phyloP scores from a whole-genome alignment of 2,113 vertebrate genomes.

The Chitala chitala region DNA sequence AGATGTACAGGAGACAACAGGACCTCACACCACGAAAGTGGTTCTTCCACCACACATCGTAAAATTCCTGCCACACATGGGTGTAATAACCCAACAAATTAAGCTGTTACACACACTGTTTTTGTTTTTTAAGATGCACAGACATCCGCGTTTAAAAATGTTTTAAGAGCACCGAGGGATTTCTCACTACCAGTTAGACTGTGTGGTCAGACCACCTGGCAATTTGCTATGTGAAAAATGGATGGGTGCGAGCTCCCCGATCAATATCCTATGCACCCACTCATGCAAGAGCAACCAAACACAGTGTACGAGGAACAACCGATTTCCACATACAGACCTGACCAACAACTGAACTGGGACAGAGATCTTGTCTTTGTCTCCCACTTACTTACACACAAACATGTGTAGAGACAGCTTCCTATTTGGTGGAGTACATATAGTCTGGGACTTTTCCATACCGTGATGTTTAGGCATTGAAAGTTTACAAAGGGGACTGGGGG shows the following conservation, averaged over 20 bases:
- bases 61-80: slow-evolving; percentile 62
- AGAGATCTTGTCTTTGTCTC: background rate
- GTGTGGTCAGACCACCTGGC: slow-evolving; percentile 60
- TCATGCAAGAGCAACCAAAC: background rate
- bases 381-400: background rate
- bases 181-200: slow-evolving; percentile 49
- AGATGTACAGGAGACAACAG: slow-evolving; percentile 47
- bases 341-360: too few species aligned
- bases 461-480: too few species aligned
- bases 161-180: slow-evolving; percentile 64
- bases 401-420: background rate
- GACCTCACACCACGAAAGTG: slow-evolving; percentile 64
- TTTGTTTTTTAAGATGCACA: slow-evolving; percentile 60
- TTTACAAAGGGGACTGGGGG: too few species aligned
- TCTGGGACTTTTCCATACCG: too few species aligned
- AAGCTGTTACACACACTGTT: slow-evolving; percentile 53
- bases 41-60: slow-evolving; percentile 56
- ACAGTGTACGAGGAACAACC: background rate
- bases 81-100: slow-evolving; percentile 70
- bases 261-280: too few species aligned
- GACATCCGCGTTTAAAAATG: slow-evolving; percentile 66
- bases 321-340: background rate
- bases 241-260: too few species aligned
- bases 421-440: background rate
- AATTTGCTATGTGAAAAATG: slow-evolving; percentile 30